Evolutionary conservation across 2,888 invertebrate species (phyloP).

Genomic region (Mythimna ferrago): DNA sequence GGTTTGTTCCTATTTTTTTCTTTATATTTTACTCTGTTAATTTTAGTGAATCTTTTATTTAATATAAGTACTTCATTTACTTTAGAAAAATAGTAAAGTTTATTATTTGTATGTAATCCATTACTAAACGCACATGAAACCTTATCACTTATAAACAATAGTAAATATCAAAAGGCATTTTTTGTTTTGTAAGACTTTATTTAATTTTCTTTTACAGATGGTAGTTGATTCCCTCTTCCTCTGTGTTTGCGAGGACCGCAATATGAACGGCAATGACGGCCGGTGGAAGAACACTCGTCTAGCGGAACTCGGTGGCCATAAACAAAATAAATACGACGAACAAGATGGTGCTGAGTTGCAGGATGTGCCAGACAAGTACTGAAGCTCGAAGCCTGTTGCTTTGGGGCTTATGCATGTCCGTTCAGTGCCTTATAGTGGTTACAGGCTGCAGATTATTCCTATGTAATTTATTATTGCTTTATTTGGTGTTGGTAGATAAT

Average conservation of each 20-base stretch:
- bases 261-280: conserved; percentile 94
- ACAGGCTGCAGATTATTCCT: conserved; percentile 45
- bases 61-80: background rate
- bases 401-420: conserved; percentile 60
- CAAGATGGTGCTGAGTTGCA: conserved; percentile 78
- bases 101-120: background rate
- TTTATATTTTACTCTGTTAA: background rate
- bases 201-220: conserved; percentile 91
- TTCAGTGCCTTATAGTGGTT: conserved; percentile 57
- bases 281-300: conserved; percentile 91
- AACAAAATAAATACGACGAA: conserved; percentile 62
- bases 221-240: conserved; percentile 98
- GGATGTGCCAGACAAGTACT: conserved; percentile 84
- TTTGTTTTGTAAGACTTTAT: no score
- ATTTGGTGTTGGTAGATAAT: conserved; percentile 6
- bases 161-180: background rate
- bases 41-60: background rate
- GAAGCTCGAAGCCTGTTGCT: conserved; percentile 55
- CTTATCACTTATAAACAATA: background rate
- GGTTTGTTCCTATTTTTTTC: conserved; percentile 88
- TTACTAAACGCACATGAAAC: background rate
- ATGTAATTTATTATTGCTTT: conserved; percentile 59
- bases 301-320: conserved; percentile 89
- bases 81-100: background rate
- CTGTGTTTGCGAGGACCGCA: conserved; percentile 98